These are phyloP conservation scores for Pangasius krempfi DNA, from an alignment of 2,797 vertebrate genomes.

Conservation along the genomic window DNA sequence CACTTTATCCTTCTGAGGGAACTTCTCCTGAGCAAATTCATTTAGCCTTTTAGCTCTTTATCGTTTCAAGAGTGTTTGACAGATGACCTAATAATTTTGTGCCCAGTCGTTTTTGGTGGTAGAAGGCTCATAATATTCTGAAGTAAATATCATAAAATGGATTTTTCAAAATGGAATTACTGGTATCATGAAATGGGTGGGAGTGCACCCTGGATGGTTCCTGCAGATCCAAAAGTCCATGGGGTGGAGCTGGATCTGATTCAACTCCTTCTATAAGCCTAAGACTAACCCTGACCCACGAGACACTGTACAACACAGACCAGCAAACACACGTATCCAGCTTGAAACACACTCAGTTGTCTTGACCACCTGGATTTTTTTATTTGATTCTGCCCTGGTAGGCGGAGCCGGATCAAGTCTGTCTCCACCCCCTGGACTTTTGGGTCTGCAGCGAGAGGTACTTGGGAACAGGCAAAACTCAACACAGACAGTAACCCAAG, in stretches of 20 bases:
- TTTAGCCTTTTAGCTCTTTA: neutral
- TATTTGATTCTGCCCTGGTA: neutral
- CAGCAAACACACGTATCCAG: neutral
- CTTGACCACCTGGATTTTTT: neutral
- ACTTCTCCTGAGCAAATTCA: neutral
- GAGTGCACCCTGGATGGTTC: neutral
- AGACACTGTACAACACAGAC: neutral
- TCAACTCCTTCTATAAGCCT: neutral
- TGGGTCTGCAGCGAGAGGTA: neutral
- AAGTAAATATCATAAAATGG: neutral
- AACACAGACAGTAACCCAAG: neutral
- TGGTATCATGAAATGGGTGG: neutral
- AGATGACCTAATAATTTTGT: neutral
- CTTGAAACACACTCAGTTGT: neutral
- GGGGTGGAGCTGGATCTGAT: neutral
- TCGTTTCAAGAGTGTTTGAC: neutral
- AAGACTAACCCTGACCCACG: neutral
- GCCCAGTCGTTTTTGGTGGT: neutral
- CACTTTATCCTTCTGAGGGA: neutral
- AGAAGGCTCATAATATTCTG: neutral
- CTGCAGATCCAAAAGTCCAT: neutral
- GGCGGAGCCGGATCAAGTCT: neutral
- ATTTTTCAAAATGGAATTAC: too few species aligned
- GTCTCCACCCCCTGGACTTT: neutral
- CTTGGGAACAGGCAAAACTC: neutral